Evolutionary conservation across 2,797 vertebrate species (phyloP).

Genomic region (Eremophila alpestris): DNA sequence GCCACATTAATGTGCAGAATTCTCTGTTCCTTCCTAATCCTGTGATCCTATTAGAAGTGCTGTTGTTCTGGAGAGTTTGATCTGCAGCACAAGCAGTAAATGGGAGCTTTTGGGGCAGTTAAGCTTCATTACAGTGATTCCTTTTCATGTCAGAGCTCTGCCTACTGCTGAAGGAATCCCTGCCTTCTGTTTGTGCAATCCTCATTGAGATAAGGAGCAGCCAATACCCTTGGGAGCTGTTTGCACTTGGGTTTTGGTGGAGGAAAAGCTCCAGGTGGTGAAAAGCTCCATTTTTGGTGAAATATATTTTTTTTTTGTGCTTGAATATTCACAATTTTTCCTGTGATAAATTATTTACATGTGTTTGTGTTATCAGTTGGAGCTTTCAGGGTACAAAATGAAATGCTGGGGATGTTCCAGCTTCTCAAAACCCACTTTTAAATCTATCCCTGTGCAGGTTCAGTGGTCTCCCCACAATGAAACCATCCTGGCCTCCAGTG

Average conservation of each 20-base stretch:
- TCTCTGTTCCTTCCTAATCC: slow-evolving; percentile 3
- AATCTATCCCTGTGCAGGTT: slow-evolving; percentile 76
- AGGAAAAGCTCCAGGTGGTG: background rate
- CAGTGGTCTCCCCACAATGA: slow-evolving; percentile 99
- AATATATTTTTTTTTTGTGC: background rate
- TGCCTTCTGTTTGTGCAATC: background rate
- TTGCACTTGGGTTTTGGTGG: background rate
- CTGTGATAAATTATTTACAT: background rate
- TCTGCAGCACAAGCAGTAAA: background rate
- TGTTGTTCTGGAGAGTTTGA: background rate
- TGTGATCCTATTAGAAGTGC: slow-evolving; percentile 18
- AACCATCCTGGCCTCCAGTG: slow-evolving; percentile 96
- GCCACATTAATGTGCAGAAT: background rate
- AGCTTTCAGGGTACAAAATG: background rate
- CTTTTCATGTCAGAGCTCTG: background rate
- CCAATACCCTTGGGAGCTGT: background rate
- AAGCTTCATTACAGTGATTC: background rate
- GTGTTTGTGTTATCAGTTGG: rapidly evolving
- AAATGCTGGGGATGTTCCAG: background rate
- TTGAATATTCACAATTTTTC: background rate
- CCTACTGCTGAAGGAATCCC: background rate
- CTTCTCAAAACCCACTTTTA: background rate
- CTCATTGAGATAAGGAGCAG: background rate
- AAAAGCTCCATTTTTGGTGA: background rate
- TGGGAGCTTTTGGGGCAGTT: background rate